Conservation (phyloP, 92 coral and sea anemone species). For the Parazoanthus swiftii region DNA sequence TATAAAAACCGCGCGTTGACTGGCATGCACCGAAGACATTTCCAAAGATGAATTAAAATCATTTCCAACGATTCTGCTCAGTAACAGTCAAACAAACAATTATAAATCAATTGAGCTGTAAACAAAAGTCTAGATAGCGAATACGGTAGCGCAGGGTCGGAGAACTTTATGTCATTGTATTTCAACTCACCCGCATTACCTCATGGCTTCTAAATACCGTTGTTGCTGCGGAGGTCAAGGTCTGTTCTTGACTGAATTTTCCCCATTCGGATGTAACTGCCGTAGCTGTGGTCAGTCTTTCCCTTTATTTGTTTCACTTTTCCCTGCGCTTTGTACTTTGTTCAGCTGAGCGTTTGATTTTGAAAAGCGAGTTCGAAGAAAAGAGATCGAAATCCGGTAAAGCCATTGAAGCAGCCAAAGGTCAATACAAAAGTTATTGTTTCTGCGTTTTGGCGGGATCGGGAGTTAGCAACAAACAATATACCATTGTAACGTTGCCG, state of each 20-base stretch:
- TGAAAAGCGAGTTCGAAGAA: constrained; percentile 23
- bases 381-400: constrained; percentile 22
- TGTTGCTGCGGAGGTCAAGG: constrained; percentile 17
- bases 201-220: constrained; percentile 25
- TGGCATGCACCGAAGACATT: constrained; percentile 32
- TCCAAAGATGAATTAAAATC: constrained; percentile 19
- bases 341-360: constrained; percentile 8
- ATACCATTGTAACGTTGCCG: too few species aligned
- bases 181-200: constrained; percentile 25
- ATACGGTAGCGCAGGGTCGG: constrained; percentile 26
- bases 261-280: constrained; percentile 11
- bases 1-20: constrained; percentile 14
- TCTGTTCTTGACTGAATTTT: constrained; percentile 17
- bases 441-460: constrained; percentile 22
- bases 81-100: constrained; percentile 30
- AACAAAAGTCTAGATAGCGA: constrained; percentile 29
- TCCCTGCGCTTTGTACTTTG: constrained; percentile 22
- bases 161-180: constrained; percentile 18
- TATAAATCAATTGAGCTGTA: constrained; percentile 32
- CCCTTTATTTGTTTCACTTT: constrained; percentile 6
- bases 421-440: constrained; percentile 25
- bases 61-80: constrained; percentile 22
- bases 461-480: not conserved
- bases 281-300: not conserved
- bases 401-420: not conserved